Evolutionary conservation across 2,888 invertebrate genomes (phyloP), one percentile per base, ranked within the genome.

Genomic region (Acleris laterana): DNA sequence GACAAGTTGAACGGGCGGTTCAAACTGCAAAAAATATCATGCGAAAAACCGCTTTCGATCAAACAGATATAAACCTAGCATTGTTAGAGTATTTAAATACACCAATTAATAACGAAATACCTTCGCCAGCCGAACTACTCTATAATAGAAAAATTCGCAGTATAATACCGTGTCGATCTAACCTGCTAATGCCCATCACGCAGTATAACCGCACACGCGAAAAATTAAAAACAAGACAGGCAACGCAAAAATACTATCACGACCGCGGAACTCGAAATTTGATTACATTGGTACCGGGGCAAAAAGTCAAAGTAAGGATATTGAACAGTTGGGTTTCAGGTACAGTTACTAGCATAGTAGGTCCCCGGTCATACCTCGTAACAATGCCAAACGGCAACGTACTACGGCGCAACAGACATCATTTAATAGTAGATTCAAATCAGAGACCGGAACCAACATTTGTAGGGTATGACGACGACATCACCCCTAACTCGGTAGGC

Each of bases 21-120:
- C 44, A 68, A 55, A 53, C 50, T 28, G 32, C 62, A 0, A 67
- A 67, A 58, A 49, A 52, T 25, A 58, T 67, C 3, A 19, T 67
- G 28, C 62, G 38, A n/a, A 67, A 62, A 19, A 55, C 53, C 2
- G 6, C 9, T 9, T 55, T 6, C 6, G 53, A 55, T 2, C 38
- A 9, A 2, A 19, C 53, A 3, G 53, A 55, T n/a, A 13, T 55
- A 1, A 13, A 55, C 17, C 5, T 55, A 6, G 53, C 53, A 13
- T 20, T 55, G 3, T 7, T 55, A 5, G 53, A 55, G n/a, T 55
- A 38, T 55, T 55, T 6, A 7, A 38, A n/a, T 20, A 55, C 53
- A 7, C 53, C 53, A 19, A 55, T 55, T 2, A 55, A 19, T 20
- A 3, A n/a, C 5, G 53, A 55, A 20, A 7, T 55, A 1, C n/a